Evolutionary conservation across 2,797 vertebrate genomes (phyloP), one percentile per base, ranked within the genome.

Genomic region (Gobionotothen gibberifrons): DNA sequence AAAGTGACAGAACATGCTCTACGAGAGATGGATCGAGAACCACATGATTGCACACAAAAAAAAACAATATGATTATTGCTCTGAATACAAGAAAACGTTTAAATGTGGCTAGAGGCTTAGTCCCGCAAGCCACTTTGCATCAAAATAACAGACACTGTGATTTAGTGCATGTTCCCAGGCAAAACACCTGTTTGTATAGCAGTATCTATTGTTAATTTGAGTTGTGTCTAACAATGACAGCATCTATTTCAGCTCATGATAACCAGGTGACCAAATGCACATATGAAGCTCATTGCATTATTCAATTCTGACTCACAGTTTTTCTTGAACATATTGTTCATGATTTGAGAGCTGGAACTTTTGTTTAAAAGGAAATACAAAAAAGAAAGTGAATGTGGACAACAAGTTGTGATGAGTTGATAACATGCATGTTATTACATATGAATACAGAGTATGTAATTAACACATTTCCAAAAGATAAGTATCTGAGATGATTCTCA

Each of bases 281-380:
- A 67, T n/a, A 68, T 19, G 6, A 39, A 21, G 53, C 26, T 66
- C 1, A 10, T 26, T 11, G 4, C 53, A 59, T 68, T 39, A 42
- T n/a, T 83, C 39, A 44, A 1, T 22, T 12, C 42, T 63, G 67
- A 74, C 47, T 81, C 66, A 71, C 12, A 72, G 10, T 6, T 43
- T 69, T 52, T 52, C 53, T 59, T 51, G 17, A 61, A 36, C 14
- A 49, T 7, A 48, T 0, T 52, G 29, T 19, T 2, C 10, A 72
- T 5, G 39, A 22, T 62, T 12, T 9, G 43, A 14, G 16, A 49
- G 22, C 4, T 11, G 21, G 1, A 9, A 22, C 62, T 5, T 68
- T 3, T n/a, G 19, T 76, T 19, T 55, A 9, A 68, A 49, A 10
- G 5, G 54, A 22, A 29, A n/a, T 16, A 2, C 26, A 1, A 42